Base-by-base conservation (phyloP, 2,888 invertebrate species). In the Oscheius sp. region DNA sequence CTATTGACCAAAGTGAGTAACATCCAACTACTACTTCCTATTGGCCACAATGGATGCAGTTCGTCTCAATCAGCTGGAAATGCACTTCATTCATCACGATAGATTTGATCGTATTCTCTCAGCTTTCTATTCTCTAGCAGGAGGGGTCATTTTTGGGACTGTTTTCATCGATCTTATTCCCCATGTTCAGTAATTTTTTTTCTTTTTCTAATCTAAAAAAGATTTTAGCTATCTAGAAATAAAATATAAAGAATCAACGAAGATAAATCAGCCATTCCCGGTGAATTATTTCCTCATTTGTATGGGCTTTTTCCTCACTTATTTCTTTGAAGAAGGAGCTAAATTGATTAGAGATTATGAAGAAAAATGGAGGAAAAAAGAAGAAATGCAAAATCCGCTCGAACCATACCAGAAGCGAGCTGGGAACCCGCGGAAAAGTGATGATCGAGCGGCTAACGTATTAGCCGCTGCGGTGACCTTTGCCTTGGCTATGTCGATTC, bases 151-250 rank as follows among this genome's bases (percentile, higher is more conserved):
- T 33, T n/a, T 55, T 6, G 33, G 34, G 33, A 55, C 55, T 3
- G 55, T 55, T 23, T 55, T 55, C 37, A 55, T 55, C 12, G 55
- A 55, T 37, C 34, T 55, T 33, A 55, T 55, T 33, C 55, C 55
- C 6, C 55, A 55, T 55, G 37, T 37, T n/a, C 34, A 34, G 55
- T 55, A 33, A 55, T 33, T 33, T 31, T 4, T 17, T 31, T 12
- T 6, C 17, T 33, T 15, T 31, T 33, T 31, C 6, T 17, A 31
- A 8, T 5, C 27, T 20, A 5, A 12, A 20, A 53, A 15, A 29
- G 5, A 48, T 20, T n/a, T 25, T 25, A 48, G 48, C 20, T 17
- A 12, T 12, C 20, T 48, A 25, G 23, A 17, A 3, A 6, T 23
- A 3, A 15, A 20, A 48, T 48, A 48, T 25, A 12, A 48, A 23